Base-by-base conservation (phyloP, 2,888 invertebrate species). In the Andrena hattorfiana region DNA sequence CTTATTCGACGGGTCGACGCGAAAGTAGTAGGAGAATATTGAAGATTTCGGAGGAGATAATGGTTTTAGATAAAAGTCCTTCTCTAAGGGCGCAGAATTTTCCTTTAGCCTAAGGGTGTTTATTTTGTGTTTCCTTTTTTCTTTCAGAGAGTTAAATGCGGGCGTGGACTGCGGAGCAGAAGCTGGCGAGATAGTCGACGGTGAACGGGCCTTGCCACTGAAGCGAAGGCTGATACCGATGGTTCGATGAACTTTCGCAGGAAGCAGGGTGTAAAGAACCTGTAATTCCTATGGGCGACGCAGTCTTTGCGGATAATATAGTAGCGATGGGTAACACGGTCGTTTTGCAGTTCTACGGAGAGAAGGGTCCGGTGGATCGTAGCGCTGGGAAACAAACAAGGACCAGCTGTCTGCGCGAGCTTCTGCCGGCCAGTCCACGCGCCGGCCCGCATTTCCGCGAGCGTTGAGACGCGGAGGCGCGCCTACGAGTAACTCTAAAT, bases 71-170 rank as follows among this genome's bases (percentile, higher is more conserved):
- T 54, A 54, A 16, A 56, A 54, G 54, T 56, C 30, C 54, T 16
- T 16, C 16, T 32, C 54, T 56, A 54, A 28, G 20, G 67, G 30
- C 32, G 64, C 30, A 63, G 35, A 32, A 32, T 62, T 8, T 28
- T 8, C 13, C 13, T 51, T 56, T 73, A 54, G 20, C 64, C 28
- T 81, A 81, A 48, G 72, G 56, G 49, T 56, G n/a, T 62, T 23
- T 35, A 26, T 20, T 30, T 26, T 4, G 3, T 26, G 2, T 4
- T 26, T 56, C 56, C 56, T 56, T 56, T 54, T n/a, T 23, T 1
- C 0, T 42, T n/a, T 28, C 16, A 10, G 4, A n/a, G 10, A 8
- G 10, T 72, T n/a, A 1, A n/a, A 8, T 28, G 1, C 26, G 48
- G 56, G 13, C 26, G 51, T 20, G 42, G 3, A 70, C 64, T 42